Conservation (phyloP, 2,113 vertebrate species). For the Erythrolamprus reginae region DNA sequence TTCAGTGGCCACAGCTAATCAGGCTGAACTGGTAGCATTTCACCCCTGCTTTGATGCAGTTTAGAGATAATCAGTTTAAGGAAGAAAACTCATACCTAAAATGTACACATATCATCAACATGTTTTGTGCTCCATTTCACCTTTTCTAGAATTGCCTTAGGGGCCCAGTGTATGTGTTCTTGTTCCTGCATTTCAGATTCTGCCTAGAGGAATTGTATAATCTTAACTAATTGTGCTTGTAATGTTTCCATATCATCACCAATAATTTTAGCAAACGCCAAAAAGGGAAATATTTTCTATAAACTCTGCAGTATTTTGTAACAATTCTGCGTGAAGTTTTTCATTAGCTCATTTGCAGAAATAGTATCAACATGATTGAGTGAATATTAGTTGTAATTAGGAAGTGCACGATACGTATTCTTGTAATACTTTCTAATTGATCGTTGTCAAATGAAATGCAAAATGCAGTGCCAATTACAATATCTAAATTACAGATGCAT, state of each 20-base stretch:
- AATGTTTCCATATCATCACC: slow-evolving; percentile 27
- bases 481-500: slow-evolving; percentile 40
- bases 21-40: no score
- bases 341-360: slow-evolving; percentile 17
- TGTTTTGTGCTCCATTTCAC: neutral
- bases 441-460: slow-evolving; percentile 29
- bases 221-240: slow-evolving; percentile 30
- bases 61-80: slow-evolving; percentile 32
- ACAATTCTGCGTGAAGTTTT: neutral
- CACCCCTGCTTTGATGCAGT: neutral
- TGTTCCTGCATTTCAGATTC: slow-evolving; percentile 19
- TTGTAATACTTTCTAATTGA: slow-evolving; percentile 23
- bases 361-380: slow-evolving; percentile 9
- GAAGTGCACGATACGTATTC: slow-evolving; percentile 14
- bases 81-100: neutral
- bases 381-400: slow-evolving; percentile 38
- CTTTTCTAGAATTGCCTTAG: neutral
- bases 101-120: neutral
- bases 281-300: neutral
- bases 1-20: no score
- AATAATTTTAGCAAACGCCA: neutral
- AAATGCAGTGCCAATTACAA: slow-evolving; percentile 24
- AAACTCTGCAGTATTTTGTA: slow-evolving; percentile 30
- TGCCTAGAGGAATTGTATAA: slow-evolving; percentile 1
- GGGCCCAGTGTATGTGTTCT: neutral